Evolutionary conservation across 1,140 invertebrate genomes (phyloP).

Genomic region (Cotesia glomerata): DNA sequence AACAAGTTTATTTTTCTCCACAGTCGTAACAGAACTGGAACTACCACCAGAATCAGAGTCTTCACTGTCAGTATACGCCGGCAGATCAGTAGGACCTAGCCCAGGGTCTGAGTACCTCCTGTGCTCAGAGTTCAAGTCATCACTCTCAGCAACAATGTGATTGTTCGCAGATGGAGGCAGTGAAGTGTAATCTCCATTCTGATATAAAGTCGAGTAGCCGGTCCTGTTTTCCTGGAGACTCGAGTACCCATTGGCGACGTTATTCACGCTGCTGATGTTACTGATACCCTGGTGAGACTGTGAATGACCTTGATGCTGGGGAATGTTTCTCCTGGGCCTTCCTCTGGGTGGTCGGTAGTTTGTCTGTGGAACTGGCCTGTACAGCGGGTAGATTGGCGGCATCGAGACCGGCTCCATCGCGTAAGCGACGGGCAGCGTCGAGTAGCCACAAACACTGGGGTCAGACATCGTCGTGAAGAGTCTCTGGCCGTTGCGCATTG

Average conservation of each 20-base stretch:
- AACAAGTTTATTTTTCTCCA: conserved; percentile 60
- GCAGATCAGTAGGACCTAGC: conserved; percentile 59
- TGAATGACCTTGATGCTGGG: conserved; percentile 32
- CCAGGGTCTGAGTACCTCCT: conserved; percentile 67
- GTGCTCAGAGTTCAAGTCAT: conserved; percentile 55
- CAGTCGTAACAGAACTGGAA: conserved; percentile 56
- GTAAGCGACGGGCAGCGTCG: conserved; percentile 60
- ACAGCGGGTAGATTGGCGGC: conserved; percentile 55
- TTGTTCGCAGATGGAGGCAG: conserved; percentile 61
- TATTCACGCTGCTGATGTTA: conserved; percentile 3
- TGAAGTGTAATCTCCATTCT: conserved; percentile 62
- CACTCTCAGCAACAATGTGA: conserved; percentile 45
- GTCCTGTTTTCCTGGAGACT: conserved; percentile 51
- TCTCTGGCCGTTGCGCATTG: conserved; percentile 53
- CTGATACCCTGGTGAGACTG: conserved; percentile 25
- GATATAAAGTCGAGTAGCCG: conserved; percentile 52
- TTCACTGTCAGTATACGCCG: conserved; percentile 48
- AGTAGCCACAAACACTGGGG: conserved; percentile 63
- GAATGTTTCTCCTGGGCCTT: conserved; percentile 36
- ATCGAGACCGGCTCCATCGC: conserved; percentile 65
- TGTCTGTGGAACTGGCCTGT: conserved; percentile 47
- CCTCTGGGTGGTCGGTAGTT: conserved; percentile 45
- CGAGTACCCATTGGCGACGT: conserved; percentile 50
- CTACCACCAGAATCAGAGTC: conserved; percentile 54
- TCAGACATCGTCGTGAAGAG: conserved; percentile 63